phyloP scores from a whole-genome alignment of 2,797 vertebrate genomes.

The Macroramphosus scolopax region DNA sequence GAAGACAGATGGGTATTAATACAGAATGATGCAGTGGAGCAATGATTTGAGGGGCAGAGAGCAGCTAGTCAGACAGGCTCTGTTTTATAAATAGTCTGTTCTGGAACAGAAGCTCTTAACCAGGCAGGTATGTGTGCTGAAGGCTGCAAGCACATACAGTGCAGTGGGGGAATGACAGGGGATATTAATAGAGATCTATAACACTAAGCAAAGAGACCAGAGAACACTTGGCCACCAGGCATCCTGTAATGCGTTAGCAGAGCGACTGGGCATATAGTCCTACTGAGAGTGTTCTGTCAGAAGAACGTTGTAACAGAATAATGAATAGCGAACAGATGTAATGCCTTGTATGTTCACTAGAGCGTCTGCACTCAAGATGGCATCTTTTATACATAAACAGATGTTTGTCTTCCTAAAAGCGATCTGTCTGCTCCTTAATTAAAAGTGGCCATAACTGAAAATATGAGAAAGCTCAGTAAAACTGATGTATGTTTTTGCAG shows the following conservation, averaged over 20 bases:
- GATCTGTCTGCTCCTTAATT: slow-evolving; percentile 45
- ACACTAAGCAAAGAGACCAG: slow-evolving; percentile 71
- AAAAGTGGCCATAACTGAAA: slow-evolving; percentile 33
- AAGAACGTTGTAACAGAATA: slow-evolving; percentile 60
- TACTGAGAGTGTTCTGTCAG: slow-evolving; percentile 58
- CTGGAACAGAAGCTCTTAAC: slow-evolving; percentile 76
- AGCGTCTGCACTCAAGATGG: slow-evolving; percentile 36
- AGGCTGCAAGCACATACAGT: slow-evolving; percentile 57
- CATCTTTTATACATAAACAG: slow-evolving; percentile 62
- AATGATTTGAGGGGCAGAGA: slow-evolving; percentile 68
- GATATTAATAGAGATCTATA: slow-evolving; percentile 73
- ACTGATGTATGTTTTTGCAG: slow-evolving; percentile 64
- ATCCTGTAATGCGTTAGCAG: slow-evolving; percentile 56
- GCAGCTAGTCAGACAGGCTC: slow-evolving; percentile 61
- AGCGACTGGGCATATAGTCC: slow-evolving; percentile 41
- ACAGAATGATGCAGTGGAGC: slow-evolving; percentile 73
- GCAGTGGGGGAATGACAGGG: slow-evolving; percentile 54
- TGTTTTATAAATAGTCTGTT: slow-evolving; percentile 73
- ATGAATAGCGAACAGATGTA: slow-evolving; percentile 66
- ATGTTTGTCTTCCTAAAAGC: slow-evolving; percentile 63
- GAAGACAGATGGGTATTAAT: slow-evolving; percentile 67
- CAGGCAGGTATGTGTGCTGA: slow-evolving; percentile 76
- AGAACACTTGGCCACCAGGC: slow-evolving; percentile 58
- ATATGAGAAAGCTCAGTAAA: slow-evolving; percentile 19
- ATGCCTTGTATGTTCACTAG: slow-evolving; percentile 45